These are phyloP conservation scores for Eptesicus fuscus DNA, from an alignment of 2,113 vertebrate genomes.

Conservation along the genomic window DNA sequence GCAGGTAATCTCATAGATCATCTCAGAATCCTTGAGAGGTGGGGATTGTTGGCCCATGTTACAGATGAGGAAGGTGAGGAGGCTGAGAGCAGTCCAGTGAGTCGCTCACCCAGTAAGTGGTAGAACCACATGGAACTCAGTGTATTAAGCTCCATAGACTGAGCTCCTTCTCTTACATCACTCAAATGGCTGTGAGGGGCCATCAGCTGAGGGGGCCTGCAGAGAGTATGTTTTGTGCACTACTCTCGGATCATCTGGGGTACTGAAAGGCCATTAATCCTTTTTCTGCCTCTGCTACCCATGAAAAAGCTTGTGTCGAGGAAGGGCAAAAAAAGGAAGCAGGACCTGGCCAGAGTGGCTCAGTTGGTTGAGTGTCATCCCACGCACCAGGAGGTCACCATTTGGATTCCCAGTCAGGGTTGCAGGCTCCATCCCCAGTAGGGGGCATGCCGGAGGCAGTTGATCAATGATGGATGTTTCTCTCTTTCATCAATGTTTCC, in stretches of 20 bases:
- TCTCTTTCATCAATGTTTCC: no score
- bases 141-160: not conserved
- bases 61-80: not conserved
- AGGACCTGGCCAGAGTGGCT: no score
- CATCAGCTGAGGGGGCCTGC: not conserved
- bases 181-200: not conserved
- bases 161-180: not conserved
- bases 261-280: not conserved
- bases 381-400: no score
- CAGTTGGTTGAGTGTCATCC: no score
- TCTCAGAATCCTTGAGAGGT: not conserved
- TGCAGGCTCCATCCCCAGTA: no score
- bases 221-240: not conserved
- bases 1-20: not conserved
- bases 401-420: no score
- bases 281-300: not conserved
- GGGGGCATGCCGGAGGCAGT: no score
- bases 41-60: not conserved
- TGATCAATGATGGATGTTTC: no score
- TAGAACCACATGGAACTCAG: not conserved
- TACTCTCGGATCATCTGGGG: not conserved
- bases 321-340: not conserved
- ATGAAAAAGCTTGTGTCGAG: not conserved
- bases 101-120: not conserved
- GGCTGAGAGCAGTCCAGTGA: not conserved